A percentile compares a stretch with the other conserved stretches of the same genome.
Evolutionary conservation across 2,888 invertebrate species (phyloP).

Genomic region (Lottia scabra): DNA sequence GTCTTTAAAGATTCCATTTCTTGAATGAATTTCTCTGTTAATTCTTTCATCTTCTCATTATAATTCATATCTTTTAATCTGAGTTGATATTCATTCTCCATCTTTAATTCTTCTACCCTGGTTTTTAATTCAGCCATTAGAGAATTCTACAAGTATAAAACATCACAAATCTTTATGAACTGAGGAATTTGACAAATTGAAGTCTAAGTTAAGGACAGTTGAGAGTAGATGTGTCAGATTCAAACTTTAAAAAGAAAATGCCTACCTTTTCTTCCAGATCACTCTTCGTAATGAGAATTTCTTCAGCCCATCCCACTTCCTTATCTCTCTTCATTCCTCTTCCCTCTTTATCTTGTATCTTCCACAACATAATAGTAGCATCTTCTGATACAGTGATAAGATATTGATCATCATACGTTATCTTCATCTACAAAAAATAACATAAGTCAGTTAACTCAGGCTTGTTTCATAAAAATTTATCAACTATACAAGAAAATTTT

Average conservation of each 20-base stretch:
- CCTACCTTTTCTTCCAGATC: slow-evolving; percentile 83
- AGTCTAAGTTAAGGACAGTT: too few relatives aligned
- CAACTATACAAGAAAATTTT: too few relatives aligned
- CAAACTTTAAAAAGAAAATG: too few relatives aligned
- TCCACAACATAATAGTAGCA: slow-evolving; percentile 88
- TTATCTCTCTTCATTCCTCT: slow-evolving; percentile 76
- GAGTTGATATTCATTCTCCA: slow-evolving; percentile 88
- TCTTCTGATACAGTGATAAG: slow-evolving; percentile 80
- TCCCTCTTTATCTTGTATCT: slow-evolving; percentile 76
- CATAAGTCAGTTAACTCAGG: not conserved
- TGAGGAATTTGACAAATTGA: too few relatives aligned
- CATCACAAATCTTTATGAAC: not conserved
- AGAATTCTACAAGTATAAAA: slow-evolving; percentile 62
- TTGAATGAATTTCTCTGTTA: slow-evolving; percentile 84
- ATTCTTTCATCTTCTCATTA: slow-evolving; percentile 83
- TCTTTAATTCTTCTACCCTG: slow-evolving; percentile 85
- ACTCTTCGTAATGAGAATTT: slow-evolving; percentile 82
- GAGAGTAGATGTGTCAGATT: too few relatives aligned
- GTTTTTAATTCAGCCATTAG: slow-evolving; percentile 78
- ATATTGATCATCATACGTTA: slow-evolving; percentile 83
- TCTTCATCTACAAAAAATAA: slow-evolving; percentile 72
- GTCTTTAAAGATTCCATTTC: slow-evolving; percentile 84
- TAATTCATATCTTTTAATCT: slow-evolving; percentile 81
- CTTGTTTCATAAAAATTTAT: too few relatives aligned
- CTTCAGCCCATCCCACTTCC: slow-evolving; percentile 82